phyloP scores from a whole-genome alignment of 2,113 vertebrate genomes.

The Hippopotamus amphibius region DNA sequence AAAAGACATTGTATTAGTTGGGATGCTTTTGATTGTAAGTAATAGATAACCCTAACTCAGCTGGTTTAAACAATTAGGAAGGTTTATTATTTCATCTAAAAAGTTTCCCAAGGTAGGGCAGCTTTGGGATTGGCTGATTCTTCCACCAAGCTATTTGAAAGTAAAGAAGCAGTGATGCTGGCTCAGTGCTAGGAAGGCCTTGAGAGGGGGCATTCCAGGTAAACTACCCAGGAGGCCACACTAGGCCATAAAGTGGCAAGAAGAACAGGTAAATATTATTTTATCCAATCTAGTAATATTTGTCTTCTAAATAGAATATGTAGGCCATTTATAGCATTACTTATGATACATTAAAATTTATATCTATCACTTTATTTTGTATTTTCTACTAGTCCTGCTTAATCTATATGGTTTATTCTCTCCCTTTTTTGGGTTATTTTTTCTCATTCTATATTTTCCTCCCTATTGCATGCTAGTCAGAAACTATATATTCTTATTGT shows the following conservation, averaged over 20 bases:
- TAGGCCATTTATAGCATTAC: neutral
- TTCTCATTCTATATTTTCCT: neutral
- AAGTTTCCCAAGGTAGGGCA: neutral
- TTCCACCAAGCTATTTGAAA: neutral
- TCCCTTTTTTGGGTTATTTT: neutral
- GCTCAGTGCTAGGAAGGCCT: neutral
- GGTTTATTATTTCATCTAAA: neutral
- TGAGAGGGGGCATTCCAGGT: neutral
- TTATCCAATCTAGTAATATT: neutral
- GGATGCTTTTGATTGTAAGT: neutral
- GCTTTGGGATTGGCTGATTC: neutral
- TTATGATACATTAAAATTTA: neutral
- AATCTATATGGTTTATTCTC: neutral
- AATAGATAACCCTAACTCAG: neutral
- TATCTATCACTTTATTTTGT: neutral
- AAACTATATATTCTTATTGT: neutral
- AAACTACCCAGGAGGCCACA: neutral
- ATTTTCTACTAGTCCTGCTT: neutral
- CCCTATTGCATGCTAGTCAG: neutral
- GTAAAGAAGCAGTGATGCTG: neutral
- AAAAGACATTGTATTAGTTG: neutral
- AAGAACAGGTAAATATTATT: neutral
- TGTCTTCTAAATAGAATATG: neutral
- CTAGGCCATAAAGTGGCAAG: neutral
- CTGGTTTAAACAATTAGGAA: neutral